Conservation (phyloP, 2,113 vertebrate genomes). For the Symphodus melops region DNA sequence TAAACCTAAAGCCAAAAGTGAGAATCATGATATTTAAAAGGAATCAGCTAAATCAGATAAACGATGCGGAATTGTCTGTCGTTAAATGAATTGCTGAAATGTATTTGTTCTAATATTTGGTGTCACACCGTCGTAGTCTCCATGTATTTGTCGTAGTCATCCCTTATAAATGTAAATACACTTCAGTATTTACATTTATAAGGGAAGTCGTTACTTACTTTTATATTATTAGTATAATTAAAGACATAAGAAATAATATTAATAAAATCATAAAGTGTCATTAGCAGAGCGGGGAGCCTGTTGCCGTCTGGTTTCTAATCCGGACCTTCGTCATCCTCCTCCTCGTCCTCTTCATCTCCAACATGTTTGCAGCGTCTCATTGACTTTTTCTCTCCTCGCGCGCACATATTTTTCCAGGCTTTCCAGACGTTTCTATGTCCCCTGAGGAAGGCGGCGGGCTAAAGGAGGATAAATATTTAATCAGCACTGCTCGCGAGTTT, state of each 20-base stretch:
- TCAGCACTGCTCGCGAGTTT: constrained; percentile 66
- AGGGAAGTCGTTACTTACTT: not conserved
- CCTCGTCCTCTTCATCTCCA: constrained; percentile 36
- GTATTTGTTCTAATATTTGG: too few relatives aligned
- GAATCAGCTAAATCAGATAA: not conserved
- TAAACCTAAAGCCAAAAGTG: not conserved
- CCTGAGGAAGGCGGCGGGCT: constrained; percentile 55
- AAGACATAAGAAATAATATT: not conserved
- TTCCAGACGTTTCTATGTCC: constrained; percentile 63
- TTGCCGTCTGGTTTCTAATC: constrained; percentile 20
- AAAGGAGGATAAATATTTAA: constrained; percentile 77
- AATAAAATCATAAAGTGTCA: not conserved
- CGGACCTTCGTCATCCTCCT: constrained; percentile 27
- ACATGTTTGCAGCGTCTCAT: constrained; percentile 54
- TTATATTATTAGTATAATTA: not conserved
- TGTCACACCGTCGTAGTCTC: too few relatives aligned
- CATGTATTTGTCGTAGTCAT: not conserved
- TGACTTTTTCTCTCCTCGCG: constrained; percentile 54
- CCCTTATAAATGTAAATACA: too few relatives aligned
- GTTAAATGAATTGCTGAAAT: too few relatives aligned
- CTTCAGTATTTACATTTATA: not conserved
- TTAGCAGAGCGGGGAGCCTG: not conserved
- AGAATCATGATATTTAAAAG: not conserved
- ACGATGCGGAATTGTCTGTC: not conserved
- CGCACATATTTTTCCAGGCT: constrained; percentile 47